Conservation (phyloP, 2,797 vertebrate species). For the Heterohyrax brucei region DNA sequence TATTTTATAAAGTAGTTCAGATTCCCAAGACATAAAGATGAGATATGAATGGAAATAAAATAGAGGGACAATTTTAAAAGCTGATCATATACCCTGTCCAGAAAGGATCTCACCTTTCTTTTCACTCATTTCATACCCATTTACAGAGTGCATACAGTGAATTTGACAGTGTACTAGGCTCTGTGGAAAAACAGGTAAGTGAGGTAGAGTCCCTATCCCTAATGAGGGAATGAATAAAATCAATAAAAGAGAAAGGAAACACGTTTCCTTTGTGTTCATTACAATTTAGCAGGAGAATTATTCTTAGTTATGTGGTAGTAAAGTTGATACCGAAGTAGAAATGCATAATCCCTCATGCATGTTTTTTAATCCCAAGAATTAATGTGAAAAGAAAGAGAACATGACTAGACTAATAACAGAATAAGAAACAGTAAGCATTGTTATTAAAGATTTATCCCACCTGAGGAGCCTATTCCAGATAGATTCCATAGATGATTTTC, state of each 20-base stretch:
- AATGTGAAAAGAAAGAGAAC: conserved; percentile 29
- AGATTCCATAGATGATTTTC: not conserved
- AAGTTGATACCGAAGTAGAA: conserved; percentile 63
- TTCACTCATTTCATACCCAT: not conserved
- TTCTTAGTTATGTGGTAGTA: conserved; percentile 44
- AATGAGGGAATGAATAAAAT: not conserved
- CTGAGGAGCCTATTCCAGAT: not conserved
- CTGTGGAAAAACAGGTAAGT: not conserved
- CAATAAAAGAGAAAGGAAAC: conserved; percentile 35
- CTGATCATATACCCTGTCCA: not conserved
- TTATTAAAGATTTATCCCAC: conserved; percentile 53
- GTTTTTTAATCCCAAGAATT: conserved; percentile 64
- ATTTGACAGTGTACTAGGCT: not conserved
- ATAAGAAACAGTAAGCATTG: not conserved
- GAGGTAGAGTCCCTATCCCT: not conserved
- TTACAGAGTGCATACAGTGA: not conserved
- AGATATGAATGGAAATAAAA: conserved; percentile 33
- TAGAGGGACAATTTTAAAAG: not conserved
- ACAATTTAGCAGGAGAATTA: conserved; percentile 57
- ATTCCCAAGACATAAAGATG: conserved; percentile 15
- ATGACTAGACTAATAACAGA: conserved; percentile 15
- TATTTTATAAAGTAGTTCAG: conserved; percentile 50
- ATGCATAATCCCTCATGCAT: conserved; percentile 27
- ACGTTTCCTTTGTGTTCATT: conserved; percentile 39
- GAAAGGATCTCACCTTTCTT: not conserved